phyloP scores from a whole-genome alignment of 2,113 vertebrate genomes.

The Cyanoramphus novaezelandiae region DNA sequence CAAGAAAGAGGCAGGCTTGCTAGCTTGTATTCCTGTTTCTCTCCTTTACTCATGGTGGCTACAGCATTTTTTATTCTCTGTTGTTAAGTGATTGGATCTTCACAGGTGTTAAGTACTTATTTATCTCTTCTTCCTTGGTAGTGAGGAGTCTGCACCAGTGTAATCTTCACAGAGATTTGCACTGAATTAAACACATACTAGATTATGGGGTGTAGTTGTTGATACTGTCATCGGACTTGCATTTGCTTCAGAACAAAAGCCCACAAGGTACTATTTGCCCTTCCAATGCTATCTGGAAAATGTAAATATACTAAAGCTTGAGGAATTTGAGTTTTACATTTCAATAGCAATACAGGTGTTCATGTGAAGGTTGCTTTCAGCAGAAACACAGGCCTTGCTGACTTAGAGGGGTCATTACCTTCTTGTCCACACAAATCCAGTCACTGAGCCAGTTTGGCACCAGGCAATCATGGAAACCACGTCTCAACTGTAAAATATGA shows the following conservation, averaged over 20 bases:
- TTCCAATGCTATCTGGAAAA: neutral
- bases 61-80: neutral
- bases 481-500: neutral
- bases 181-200: neutral
- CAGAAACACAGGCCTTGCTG: neutral
- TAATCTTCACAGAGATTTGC: neutral
- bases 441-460: neutral
- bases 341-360: neutral
- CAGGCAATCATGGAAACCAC: neutral
- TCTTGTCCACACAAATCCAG: neutral
- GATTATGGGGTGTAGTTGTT: neutral
- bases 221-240: neutral
- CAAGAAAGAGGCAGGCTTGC: accelerated
- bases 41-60: neutral
- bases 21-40: neutral
- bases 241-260: neutral
- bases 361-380: neutral
- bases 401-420: neutral
- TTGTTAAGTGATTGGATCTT: neutral
- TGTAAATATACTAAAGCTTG: neutral
- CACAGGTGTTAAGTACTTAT: neutral
- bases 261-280: neutral
- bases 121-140: neutral
- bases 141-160: neutral
- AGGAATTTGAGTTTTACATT: neutral